These are phyloP conservation scores for Junonia oenone DNA, from an alignment of 2,888 invertebrate genomes.

Conservation along the genomic window DNA sequence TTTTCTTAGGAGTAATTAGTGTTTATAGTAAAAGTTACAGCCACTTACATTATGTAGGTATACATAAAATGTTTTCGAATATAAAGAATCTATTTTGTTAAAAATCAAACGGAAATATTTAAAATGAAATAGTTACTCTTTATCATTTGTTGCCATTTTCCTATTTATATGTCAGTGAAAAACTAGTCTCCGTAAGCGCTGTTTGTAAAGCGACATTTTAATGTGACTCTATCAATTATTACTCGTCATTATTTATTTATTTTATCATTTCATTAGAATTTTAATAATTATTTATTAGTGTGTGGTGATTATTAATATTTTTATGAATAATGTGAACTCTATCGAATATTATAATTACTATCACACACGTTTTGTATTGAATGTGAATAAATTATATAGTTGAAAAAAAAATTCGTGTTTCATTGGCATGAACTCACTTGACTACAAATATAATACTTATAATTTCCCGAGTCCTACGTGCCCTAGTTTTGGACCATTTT, in stretches of 20 bases:
- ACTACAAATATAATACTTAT: too few species aligned
- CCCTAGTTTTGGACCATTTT: too few species aligned
- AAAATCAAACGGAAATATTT: conserved; percentile 47
- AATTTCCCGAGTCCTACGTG: too few species aligned
- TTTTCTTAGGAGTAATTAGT: conserved; percentile 63
- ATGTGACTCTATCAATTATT: conserved; percentile 32
- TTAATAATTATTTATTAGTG: conserved; percentile 66
- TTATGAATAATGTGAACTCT: conserved; percentile 43
- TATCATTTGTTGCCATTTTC: conserved; percentile 43
- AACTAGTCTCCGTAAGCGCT: conserved; percentile 41
- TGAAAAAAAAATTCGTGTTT: conserved; percentile 44
- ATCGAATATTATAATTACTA: conserved; percentile 61
- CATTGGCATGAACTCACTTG: conserved; percentile 15
- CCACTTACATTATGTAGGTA: conserved; percentile 45
- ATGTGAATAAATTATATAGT: conserved; percentile 79
- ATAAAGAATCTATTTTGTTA: conserved; percentile 43
- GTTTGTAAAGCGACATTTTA: conserved; percentile 44
- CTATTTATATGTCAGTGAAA: conserved; percentile 30
- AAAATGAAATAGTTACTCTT: conserved; percentile 40
- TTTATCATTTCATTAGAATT: conserved; percentile 53
- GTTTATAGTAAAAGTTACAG: conserved; percentile 58
- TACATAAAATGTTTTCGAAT: conserved; percentile 28
- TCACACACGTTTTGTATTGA: conserved; percentile 78
- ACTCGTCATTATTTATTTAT: conserved; percentile 55
- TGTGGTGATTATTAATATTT: conserved; percentile 73